Evolutionary conservation across 2,888 invertebrate species (phyloP).

Genomic region (Resseliella maxima): DNA sequence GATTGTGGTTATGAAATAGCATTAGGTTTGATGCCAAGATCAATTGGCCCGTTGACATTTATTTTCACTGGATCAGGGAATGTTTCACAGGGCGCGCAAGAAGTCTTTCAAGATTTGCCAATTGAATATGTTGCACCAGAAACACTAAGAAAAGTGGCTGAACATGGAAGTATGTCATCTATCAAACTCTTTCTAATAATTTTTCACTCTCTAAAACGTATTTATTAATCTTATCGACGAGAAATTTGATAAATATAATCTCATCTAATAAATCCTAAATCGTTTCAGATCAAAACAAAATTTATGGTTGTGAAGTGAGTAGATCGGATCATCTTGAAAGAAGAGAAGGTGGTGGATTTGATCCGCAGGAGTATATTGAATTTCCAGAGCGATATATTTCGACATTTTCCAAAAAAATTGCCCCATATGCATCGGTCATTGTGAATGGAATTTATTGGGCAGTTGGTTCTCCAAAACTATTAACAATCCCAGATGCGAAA

Average conservation of each 20-base stretch:
- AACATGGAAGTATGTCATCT: constrained; percentile 85
- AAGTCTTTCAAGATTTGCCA: constrained; percentile 95
- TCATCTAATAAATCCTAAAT: too few species aligned
- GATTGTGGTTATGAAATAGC: constrained; percentile 99
- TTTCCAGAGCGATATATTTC: constrained; percentile 95
- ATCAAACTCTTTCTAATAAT: not conserved
- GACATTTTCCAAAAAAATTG: constrained; percentile 95
- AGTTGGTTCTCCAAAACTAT: constrained; percentile 92
- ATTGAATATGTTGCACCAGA: constrained; percentile 97
- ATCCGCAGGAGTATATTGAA: constrained; percentile 87
- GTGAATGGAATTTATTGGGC: constrained; percentile 99
- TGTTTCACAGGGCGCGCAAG: constrained; percentile 92
- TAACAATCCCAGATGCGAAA: constrained; percentile 98
- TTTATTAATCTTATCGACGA: too few species aligned
- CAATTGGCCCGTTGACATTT: constrained; percentile 96
- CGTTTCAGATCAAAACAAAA: constrained; percentile 88
- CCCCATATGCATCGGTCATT: constrained; percentile 91
- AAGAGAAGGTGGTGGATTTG: constrained; percentile 92
- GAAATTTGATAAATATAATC: too few species aligned
- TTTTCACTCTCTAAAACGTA: not conserved
- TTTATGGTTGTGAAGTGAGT: constrained; percentile 96
- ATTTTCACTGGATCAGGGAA: constrained; percentile 99
- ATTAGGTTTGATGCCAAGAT: constrained; percentile 95
- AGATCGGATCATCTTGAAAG: constrained; percentile 93
- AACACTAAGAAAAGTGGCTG: constrained; percentile 93